Conservation (phyloP, 1,140 invertebrate species). For the Orchesella cincta region DNA sequence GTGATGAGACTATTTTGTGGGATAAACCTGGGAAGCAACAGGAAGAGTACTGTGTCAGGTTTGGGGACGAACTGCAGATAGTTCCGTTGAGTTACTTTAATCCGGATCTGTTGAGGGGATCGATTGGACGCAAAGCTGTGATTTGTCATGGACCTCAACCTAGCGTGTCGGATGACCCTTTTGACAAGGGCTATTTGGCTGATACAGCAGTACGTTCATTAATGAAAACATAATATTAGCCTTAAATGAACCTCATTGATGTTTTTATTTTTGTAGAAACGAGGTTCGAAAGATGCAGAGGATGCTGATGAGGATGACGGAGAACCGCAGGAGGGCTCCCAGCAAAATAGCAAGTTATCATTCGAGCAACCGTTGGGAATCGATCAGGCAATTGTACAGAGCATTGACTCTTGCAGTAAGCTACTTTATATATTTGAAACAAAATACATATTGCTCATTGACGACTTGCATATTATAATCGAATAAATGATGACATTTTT, state of each 20-base stretch:
- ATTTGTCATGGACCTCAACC: slow-evolving; percentile 73
- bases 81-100: slow-evolving; percentile 85
- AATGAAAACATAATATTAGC: too few species aligned
- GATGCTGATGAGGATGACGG: slow-evolving; percentile 66
- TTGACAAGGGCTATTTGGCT: slow-evolving; percentile 86
- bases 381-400: slow-evolving; percentile 86
- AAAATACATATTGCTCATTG: not conserved
- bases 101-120: slow-evolving; percentile 77
- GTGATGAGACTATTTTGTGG: slow-evolving; percentile 76
- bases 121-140: slow-evolving; percentile 70
- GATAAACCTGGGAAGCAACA: slow-evolving; percentile 71
- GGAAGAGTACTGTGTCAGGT: slow-evolving; percentile 72
- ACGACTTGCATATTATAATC: slow-evolving; percentile 40
- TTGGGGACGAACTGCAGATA: slow-evolving; percentile 91
- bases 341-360: not conserved
- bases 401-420: slow-evolving; percentile 84
- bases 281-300: slow-evolving; percentile 45
- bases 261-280: too few species aligned
- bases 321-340: not conserved
- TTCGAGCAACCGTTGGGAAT: slow-evolving; percentile 79
- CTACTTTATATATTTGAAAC: not conserved
- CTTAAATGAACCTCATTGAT: too few species aligned
- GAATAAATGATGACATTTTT: too few species aligned
- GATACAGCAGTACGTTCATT: slow-evolving; percentile 80
- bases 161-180: slow-evolving; percentile 84